These are phyloP conservation scores for Tenthredo mesomela DNA, from an alignment of 2,888 invertebrate genomes.

Conservation along the genomic window DNA sequence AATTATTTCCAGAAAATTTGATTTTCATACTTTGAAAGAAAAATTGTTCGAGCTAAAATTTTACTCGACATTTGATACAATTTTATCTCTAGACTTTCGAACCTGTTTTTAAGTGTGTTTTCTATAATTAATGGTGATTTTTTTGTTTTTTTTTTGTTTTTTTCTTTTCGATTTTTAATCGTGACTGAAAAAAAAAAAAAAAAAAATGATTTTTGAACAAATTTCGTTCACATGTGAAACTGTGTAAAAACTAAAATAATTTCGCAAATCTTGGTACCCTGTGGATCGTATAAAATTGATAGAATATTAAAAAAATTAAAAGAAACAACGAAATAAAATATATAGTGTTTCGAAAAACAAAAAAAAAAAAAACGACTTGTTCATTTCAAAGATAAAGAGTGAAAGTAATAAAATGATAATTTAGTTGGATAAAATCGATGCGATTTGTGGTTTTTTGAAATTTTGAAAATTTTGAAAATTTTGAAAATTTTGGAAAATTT, in stretches of 20 bases:
- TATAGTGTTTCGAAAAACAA: constrained; percentile 16
- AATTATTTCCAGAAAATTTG: background rate
- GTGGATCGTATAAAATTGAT: constrained; percentile 10
- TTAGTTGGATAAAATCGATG: background rate
- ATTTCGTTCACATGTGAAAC: background rate
- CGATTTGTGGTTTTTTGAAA: background rate
- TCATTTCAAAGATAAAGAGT: background rate
- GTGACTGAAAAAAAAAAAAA: no score
- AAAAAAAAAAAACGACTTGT: background rate
- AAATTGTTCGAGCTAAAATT: background rate
- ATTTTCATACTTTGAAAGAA: background rate
- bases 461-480: background rate
- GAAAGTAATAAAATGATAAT: background rate
- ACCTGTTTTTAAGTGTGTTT: background rate
- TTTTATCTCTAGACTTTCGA: background rate
- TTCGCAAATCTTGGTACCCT: background rate
- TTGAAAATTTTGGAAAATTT: background rate
- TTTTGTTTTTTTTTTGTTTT: background rate
- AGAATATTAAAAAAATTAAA: background rate
- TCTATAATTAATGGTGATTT: background rate
- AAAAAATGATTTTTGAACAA: background rate
- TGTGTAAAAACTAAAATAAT: background rate
- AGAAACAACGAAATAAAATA: no score
- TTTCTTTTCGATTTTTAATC: no score
- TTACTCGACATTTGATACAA: background rate